Percentiles rank a stretch among this genome's conserved stretches.
Conservation (phyloP, 2,113 vertebrate genomes). For the Pelmatolapia mariae region DNA sequence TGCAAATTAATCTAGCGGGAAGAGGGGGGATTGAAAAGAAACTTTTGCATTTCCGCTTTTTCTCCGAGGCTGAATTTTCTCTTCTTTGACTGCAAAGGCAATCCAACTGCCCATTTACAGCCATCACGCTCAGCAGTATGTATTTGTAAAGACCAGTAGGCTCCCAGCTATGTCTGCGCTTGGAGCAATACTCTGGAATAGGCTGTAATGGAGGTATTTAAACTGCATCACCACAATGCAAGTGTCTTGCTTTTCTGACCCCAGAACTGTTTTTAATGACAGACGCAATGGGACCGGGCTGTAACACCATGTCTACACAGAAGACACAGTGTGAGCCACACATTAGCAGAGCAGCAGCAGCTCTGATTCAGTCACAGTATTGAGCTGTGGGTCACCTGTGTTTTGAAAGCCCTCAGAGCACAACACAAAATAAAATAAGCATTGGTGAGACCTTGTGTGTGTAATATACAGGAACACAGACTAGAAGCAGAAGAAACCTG, state of each 20-base stretch:
- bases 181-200: background rate
- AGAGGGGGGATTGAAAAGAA: background rate
- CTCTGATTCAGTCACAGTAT: background rate
- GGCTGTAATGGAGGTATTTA: background rate
- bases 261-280: background rate
- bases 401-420: background rate
- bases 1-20: slow-evolving; percentile 28
- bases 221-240: background rate
- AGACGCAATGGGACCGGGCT: background rate
- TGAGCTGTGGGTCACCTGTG: background rate
- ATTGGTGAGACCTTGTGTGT: background rate
- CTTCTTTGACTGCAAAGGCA: background rate
- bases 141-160: background rate
- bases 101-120: background rate
- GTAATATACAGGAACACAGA: background rate
- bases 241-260: background rate
- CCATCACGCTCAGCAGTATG: background rate
- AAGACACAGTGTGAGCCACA: background rate
- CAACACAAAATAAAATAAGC: background rate
- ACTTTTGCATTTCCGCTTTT: background rate
- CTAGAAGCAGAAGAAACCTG: background rate
- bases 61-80: background rate
- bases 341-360: background rate
- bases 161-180: background rate
- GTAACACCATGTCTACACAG: background rate